Evolutionary conservation across 2,888 invertebrate species (phyloP).

Genomic region (Hydroisotoma schaefferi): DNA sequence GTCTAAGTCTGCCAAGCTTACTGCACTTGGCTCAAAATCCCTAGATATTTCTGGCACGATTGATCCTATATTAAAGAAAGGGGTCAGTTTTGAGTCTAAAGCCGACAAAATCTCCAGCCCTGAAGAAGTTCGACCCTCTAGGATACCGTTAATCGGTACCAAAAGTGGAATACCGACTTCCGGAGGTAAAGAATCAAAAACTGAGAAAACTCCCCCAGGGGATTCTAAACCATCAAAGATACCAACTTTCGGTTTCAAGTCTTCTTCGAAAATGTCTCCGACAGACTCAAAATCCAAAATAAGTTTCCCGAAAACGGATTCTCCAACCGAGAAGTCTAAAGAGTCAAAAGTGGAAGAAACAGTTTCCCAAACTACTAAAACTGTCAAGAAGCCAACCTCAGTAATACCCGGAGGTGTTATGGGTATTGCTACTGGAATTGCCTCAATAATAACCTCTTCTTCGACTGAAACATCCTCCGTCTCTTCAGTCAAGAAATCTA

Average conservation of each 20-base stretch:
- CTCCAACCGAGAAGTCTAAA: background rate
- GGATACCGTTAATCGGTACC: too few species aligned
- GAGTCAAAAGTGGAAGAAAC: constrained; percentile 1
- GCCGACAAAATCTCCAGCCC: too few species aligned
- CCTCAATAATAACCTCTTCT: constrained; percentile 9
- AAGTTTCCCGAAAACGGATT: background rate
- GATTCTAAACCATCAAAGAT: constrained; percentile 5
- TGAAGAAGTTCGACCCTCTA: too few species aligned
- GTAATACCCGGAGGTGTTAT: constrained; percentile 16
- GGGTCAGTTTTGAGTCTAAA: too few species aligned
- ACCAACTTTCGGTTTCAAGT: too few species aligned
- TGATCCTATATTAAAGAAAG: too few species aligned
- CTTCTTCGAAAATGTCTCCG: background rate
- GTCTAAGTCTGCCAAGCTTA: too few species aligned
- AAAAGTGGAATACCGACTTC: too few species aligned
- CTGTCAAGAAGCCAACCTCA: constrained; percentile 2
- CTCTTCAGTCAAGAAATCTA: too few species aligned
- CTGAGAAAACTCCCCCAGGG: constrained; percentile 2
- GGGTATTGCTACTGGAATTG: constrained; percentile 25
- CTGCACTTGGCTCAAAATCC: too few species aligned
- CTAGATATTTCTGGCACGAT: too few species aligned
- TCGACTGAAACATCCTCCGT: too few species aligned
- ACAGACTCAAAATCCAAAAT: background rate
- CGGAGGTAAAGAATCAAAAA: background rate
- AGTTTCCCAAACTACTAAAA: background rate